Conservation (phyloP, 2,888 invertebrate genomes). For the Nasonia oneida region DNA sequence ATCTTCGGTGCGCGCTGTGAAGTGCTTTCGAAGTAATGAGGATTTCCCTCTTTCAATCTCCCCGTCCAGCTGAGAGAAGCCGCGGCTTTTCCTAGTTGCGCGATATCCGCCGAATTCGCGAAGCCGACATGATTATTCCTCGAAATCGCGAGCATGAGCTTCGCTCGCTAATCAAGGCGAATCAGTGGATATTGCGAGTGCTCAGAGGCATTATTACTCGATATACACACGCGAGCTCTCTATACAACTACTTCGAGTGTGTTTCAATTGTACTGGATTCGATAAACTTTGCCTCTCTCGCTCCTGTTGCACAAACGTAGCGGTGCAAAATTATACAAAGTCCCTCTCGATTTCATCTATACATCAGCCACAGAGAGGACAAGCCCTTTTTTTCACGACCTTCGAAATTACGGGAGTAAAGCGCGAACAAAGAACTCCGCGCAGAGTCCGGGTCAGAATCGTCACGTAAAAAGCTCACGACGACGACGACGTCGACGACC, state of each 20-base stretch:
- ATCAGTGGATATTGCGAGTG: slow-evolving; percentile 29
- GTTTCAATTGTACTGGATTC: too few relatives aligned
- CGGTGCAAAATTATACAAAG: too few relatives aligned
- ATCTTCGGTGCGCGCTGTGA: not conserved
- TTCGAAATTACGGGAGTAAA: not conserved
- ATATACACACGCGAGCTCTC: not conserved
- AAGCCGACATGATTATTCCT: slow-evolving; percentile 25
- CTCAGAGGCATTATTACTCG: not conserved
- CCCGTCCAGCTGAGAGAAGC: not conserved
- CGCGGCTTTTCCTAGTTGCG: not conserved
- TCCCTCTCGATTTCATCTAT: not conserved
- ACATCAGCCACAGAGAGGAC: not conserved
- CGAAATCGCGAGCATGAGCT: not conserved
- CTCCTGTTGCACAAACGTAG: too few relatives aligned
- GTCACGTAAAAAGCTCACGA: not conserved
- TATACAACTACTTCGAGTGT: not conserved
- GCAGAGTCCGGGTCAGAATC: not conserved
- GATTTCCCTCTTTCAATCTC: not conserved
- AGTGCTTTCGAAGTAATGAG: slow-evolving; percentile 4
- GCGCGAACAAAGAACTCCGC: not conserved
- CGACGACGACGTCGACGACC: not conserved
- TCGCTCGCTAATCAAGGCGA: slow-evolving; percentile 35
- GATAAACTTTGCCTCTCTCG: too few relatives aligned
- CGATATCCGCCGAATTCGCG: not conserved
- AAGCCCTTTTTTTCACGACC: not conserved